Conservation (phyloP, 1,140 invertebrate species). For the Phthorimaea operculella region DNA sequence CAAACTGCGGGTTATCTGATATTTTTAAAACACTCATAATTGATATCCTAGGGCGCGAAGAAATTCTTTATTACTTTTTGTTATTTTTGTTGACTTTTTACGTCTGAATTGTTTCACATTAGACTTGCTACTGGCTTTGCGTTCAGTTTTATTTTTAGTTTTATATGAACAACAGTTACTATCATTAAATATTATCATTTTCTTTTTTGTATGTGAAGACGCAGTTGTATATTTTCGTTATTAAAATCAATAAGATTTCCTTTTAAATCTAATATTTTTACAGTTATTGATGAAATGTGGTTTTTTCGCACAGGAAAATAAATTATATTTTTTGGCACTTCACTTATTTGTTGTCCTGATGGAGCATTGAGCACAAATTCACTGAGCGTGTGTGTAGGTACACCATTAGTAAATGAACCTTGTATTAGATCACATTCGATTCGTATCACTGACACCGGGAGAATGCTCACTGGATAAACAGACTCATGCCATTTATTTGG, state of each 20-base stretch:
- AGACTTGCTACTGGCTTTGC: not conserved
- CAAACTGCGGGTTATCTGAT: not conserved
- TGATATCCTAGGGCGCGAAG: slow-evolving; percentile 1
- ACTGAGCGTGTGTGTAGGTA: slow-evolving; percentile 6
- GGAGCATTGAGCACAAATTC: slow-evolving; percentile 12
- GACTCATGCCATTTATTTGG: slow-evolving; percentile 11
- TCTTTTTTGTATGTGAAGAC: slow-evolving; percentile 3
- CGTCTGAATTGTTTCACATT: not conserved
- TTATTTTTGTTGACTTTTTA: slow-evolving; percentile 1
- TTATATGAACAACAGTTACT: not conserved
- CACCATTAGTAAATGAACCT: slow-evolving; percentile 10
- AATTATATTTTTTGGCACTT: slow-evolving; percentile 9
- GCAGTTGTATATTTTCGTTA: slow-evolving; percentile 6
- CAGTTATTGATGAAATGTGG: slow-evolving; percentile 1
- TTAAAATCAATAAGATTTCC: slow-evolving; percentile 8
- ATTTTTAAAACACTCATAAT: slow-evolving; percentile 1
- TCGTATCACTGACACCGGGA: slow-evolving; percentile 8
- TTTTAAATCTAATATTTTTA: slow-evolving; percentile 4
- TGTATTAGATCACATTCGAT: slow-evolving; percentile 11
- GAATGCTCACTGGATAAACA: slow-evolving; percentile 8
- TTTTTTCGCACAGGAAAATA: slow-evolving; percentile 11
- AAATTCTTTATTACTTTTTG: slow-evolving; percentile 5
- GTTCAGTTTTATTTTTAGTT: not conserved
- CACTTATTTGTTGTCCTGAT: slow-evolving; percentile 6
- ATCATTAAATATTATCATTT: slow-evolving; percentile 6